Evolutionary conservation across 2,888 invertebrate genomes (phyloP), one percentile per base, ranked within the genome.

Genomic region (Balanococcus diminutus): DNA sequence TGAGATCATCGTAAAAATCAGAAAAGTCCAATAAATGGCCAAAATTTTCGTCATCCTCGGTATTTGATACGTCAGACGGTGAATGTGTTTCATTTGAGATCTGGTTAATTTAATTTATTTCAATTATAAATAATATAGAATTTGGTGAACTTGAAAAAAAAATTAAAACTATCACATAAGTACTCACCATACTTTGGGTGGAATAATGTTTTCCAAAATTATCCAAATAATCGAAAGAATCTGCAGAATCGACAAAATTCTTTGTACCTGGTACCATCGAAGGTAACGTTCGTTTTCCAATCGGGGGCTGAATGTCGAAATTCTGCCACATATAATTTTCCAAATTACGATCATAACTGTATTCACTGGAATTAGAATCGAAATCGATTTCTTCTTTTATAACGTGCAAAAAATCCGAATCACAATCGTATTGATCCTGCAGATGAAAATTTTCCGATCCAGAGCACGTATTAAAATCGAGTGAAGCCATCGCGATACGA

Each of bases 191-290:
- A 9, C 9, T 36, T 19, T 32, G 36, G 36, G 16, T n/a, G 16
- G 31, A 31, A 28, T 14, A 32, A 32, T 72, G 72, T 72, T 79
- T 79, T 16, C 9, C 75, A 36, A 79, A 79, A 36, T 32, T 19
- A 36, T 36, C 19, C 36, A 19, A 19, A 19, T 16, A n/a, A 79
- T 79, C 28, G 25, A 19, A 79, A 22, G 28, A 28, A 36, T 36
- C 25, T 19, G n/a, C 75, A 0, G 82, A 82, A 9, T 86, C 86
- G 31, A 85, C 87, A 14, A 87, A 87, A 72, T 85, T 82, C 39
- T 86, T 87, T 32, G 87, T 87, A 19, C 87, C 87, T 5, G 87
- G 87, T 56, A 87, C 87, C 87, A 87, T 87, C 0, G 87, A 67
- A 25, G 87, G 87, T 42, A 87, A 82, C 11, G 46, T 84, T 1